Percentiles rank a stretch among this genome's conserved stretches.
phyloP scores from a whole-genome alignment of 2,113 vertebrate species.

The Epinephelus cyanopodus region DNA sequence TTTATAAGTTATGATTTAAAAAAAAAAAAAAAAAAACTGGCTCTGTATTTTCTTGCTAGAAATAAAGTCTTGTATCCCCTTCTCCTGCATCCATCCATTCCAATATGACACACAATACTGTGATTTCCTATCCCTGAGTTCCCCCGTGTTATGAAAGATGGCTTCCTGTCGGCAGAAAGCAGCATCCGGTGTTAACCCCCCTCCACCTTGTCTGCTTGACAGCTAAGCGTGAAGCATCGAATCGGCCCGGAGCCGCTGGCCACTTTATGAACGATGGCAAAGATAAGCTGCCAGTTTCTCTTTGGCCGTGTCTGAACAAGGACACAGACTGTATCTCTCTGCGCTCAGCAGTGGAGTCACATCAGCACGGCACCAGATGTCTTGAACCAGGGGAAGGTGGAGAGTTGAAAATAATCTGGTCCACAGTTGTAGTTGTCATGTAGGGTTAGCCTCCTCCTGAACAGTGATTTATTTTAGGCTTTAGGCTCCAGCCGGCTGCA shows the following conservation, averaged over 20 bases:
- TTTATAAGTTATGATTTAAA: background rate
- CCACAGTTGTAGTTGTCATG: slow-evolving; percentile 63
- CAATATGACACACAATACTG: slow-evolving; percentile 33
- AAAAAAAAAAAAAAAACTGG: no score
- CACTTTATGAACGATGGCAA: slow-evolving; percentile 68
- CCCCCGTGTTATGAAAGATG: slow-evolving; percentile 42
- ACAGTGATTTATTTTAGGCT: slow-evolving; percentile 55
- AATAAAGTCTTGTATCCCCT: background rate
- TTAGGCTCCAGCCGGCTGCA: slow-evolving; percentile 25
- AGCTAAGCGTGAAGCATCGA: slow-evolving; percentile 32
- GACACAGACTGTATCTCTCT: slow-evolving; percentile 43
- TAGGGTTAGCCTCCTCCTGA: slow-evolving; percentile 53
- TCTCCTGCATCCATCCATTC: slow-evolving; percentile 30
- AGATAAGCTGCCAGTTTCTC: slow-evolving; percentile 61
- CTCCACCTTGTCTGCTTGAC: slow-evolving; percentile 29
- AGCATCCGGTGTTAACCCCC: slow-evolving; percentile 33
- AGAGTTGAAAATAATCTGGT: slow-evolving; percentile 62
- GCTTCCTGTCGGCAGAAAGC: slow-evolving; percentile 50
- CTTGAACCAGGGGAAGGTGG: slow-evolving; percentile 43
- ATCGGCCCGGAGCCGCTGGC: slow-evolving; percentile 32
- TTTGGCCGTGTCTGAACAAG: slow-evolving; percentile 49
- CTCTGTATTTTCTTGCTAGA: background rate
- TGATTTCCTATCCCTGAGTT: slow-evolving; percentile 50
- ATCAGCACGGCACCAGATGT: slow-evolving; percentile 37
- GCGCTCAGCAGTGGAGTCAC: slow-evolving; percentile 50